Percentiles rank a stretch among this genome's conserved stretches.
Evolutionary conservation across 2,888 invertebrate species (phyloP).

Genomic region (Rhabditophanes sp.): DNA sequence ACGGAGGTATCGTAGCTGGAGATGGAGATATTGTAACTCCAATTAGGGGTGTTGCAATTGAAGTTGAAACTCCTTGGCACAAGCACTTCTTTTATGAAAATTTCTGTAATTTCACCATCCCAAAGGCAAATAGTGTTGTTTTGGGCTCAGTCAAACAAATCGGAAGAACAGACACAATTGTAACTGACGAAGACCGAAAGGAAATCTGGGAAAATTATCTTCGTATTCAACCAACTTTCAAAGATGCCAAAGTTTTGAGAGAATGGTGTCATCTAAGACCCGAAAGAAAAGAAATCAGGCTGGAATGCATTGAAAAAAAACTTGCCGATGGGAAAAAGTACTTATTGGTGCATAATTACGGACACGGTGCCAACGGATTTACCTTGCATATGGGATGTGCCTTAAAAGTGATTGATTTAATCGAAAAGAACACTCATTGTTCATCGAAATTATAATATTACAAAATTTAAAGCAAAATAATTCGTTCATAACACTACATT

Average conservation of each 20-base stretch:
- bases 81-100: slow-evolving; percentile 60
- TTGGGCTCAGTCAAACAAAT: slow-evolving; percentile 19
- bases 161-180: slow-evolving; percentile 8
- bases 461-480: no score
- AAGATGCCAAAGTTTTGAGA: slow-evolving; percentile 13
- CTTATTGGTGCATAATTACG: slow-evolving; percentile 20
- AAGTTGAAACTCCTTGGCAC: slow-evolving; percentile 71
- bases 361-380: slow-evolving; percentile 27
- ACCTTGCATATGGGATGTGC: slow-evolving; percentile 26
- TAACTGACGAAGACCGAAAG: slow-evolving; percentile 9
- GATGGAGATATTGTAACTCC: slow-evolving; percentile 36
- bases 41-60: slow-evolving; percentile 14
- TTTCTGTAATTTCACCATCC: slow-evolving; percentile 22
- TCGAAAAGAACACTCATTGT: no score
- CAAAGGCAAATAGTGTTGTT: no score
- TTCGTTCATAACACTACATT: no score
- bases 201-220: slow-evolving; percentile 14
- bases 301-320: slow-evolving; percentile 9
- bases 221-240: slow-evolving; percentile 17
- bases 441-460: no score
- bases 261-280: slow-evolving; percentile 22
- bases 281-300: slow-evolving; percentile 10
- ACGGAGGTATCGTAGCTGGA: slow-evolving; percentile 41
- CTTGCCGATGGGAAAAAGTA: not conserved
- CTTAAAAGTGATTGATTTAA: no score